A percentile compares a stretch with the other conserved stretches of the same genome.
Conservation (phyloP, 2,888 invertebrate species). For the Steromphala cineraria region DNA sequence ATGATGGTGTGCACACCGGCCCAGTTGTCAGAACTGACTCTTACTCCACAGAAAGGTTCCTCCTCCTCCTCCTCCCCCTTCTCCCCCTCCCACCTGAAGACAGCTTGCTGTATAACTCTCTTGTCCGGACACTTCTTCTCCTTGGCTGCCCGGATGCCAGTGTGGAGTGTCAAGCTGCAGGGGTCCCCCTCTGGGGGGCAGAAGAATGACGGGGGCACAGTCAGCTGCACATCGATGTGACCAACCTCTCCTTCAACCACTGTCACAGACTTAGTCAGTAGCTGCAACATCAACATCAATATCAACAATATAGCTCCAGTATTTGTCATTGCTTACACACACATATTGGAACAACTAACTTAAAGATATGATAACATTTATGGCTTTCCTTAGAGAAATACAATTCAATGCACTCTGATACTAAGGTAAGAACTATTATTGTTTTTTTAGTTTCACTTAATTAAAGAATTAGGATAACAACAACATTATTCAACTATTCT, state of each 20-base stretch:
- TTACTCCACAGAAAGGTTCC: constrained; percentile 41
- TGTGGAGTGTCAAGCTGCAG: constrained; percentile 39
- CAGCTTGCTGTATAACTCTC: constrained; percentile 32
- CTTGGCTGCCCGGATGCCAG: constrained; percentile 37
- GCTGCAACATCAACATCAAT: not conserved
- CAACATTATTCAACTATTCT: too few species aligned
- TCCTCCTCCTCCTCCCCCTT: not conserved
- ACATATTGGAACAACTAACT: too few species aligned
- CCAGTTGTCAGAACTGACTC: constrained; percentile 26
- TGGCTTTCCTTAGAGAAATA: too few species aligned
- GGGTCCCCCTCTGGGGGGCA: constrained; percentile 31
- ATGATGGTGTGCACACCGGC: constrained; percentile 16
- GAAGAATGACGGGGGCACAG: constrained; percentile 42
- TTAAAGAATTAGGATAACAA: too few species aligned
- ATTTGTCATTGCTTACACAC: not conserved
- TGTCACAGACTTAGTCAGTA: constrained; percentile 23
- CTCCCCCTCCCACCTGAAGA: constrained; percentile 22
- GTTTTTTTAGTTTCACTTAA: too few species aligned
- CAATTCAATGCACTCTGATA: too few species aligned
- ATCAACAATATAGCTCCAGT: too few species aligned
- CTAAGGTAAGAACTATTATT: too few species aligned
- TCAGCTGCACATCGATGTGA: constrained; percentile 24
- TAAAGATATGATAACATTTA: too few species aligned
- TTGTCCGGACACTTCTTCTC: constrained; percentile 46
- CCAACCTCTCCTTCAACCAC: constrained; percentile 39